Percentiles rank a stretch among this genome's conserved stretches.
Evolutionary conservation across 2,888 invertebrate species (phyloP).

Genomic region (Stegophylla sp.): DNA sequence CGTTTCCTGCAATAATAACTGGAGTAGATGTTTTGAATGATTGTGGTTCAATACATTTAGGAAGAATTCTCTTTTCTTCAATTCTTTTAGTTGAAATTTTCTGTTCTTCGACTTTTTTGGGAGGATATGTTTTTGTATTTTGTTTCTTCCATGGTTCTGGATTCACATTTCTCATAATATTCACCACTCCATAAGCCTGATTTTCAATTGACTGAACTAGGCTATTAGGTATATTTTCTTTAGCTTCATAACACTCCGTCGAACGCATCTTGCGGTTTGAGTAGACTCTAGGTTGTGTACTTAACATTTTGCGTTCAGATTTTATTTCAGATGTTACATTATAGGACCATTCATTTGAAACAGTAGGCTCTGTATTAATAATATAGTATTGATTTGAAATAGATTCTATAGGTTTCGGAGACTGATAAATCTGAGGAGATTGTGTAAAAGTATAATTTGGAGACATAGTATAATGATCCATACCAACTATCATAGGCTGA

Average conservation of each 20-base stretch:
- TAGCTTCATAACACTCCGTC: conserved; percentile 40
- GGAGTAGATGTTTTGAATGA: conserved; percentile 67
- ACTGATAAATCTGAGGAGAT: conserved; percentile 39
- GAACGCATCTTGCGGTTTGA: conserved; percentile 33
- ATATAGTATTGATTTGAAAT: conserved; percentile 48
- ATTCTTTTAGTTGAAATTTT: conserved; percentile 30
- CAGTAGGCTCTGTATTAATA: conserved; percentile 47
- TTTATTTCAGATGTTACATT: conserved; percentile 39
- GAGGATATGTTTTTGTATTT: conserved; percentile 41
- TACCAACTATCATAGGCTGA: conserved; percentile 44
- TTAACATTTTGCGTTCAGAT: conserved; percentile 25
- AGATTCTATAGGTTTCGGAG: conserved; percentile 40
- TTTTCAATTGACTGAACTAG: conserved; percentile 40
- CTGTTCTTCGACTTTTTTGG: conserved; percentile 34
- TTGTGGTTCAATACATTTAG: conserved; percentile 62
- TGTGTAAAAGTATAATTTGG: conserved; percentile 51
- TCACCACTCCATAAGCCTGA: conserved; percentile 38
- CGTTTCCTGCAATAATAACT: conserved; percentile 60
- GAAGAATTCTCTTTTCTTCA: conserved; percentile 46
- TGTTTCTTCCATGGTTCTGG: conserved; percentile 54
- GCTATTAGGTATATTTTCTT: conserved; percentile 57
- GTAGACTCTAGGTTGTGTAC: conserved; percentile 46
- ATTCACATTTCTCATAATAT: conserved; percentile 40
- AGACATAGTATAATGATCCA: conserved; percentile 46
- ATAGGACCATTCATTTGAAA: conserved; percentile 46